Evolutionary conservation across 2,797 vertebrate species (phyloP), one percentile per base, ranked within the genome.

Genomic region (Loriculus beryllinus): DNA sequence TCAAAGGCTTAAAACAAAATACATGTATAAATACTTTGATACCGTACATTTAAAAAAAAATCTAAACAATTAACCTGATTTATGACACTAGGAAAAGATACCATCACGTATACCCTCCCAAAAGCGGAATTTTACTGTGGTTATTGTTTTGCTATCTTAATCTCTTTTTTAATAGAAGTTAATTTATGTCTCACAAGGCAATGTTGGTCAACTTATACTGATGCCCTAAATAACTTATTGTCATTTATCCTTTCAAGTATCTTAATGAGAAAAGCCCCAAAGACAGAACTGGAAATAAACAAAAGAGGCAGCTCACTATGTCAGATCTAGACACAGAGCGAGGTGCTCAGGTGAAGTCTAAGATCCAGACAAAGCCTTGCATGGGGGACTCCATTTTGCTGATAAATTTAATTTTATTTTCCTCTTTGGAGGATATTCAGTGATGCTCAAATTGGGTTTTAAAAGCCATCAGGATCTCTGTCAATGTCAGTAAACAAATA

Each of bases 401-500:
- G 78, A 97, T 95, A 97, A 94, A 97, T 92, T 93, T 90, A 91
- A 97, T 96, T 96, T 96, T 93, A 89, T 95, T 95, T 95, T 96
- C 86, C 81, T 97, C 92, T 97, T 95, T 93, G 90, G 93, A 96
- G 92, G 94, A 95, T 96, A 96, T 95, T 97, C 93, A 89, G 92
- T 54, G 90, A 95, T 96, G 96, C 94, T 96, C 96, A 96, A 96
- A 97, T 97, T 94, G 95, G 93, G 96, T 95, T 97, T 96, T 91
- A 96, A 97, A 97, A 97, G 95, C 93, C 95, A 96, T 97, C 97
- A 96, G 93, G 95, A 97, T 96, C 95, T 97, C 93, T 95, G 93
- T 96, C 96, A 97, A 92, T 96, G 96, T 97, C 97, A 96, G 94
- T 95, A 97, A 97, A 97, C 96, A 97, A 97, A 97, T 96, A 95